These are phyloP conservation scores for Lanistes nyassanus DNA, from an alignment of 1,140 invertebrate species.

Conservation along the genomic window DNA sequence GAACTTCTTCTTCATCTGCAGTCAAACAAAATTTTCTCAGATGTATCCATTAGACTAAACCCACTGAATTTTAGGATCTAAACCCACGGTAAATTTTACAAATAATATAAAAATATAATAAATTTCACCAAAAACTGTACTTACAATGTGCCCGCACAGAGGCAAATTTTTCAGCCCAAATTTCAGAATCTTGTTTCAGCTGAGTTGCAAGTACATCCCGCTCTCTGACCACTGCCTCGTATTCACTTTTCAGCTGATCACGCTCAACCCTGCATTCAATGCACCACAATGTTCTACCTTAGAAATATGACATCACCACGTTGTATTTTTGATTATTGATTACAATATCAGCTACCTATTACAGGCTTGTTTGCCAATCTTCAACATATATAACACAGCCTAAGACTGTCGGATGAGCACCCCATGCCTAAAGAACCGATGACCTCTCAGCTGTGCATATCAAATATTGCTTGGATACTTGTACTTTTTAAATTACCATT, in stretches of 20 bases:
- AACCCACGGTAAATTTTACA: background rate
- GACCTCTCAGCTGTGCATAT: too few species aligned
- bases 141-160: slow-evolving; percentile 39
- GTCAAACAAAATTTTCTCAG: slow-evolving; percentile 18
- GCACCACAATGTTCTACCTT: too few species aligned
- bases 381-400: too few species aligned
- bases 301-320: too few species aligned
- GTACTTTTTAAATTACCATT: too few species aligned
- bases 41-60: too few species aligned
- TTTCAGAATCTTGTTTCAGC: slow-evolving; percentile 46
- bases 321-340: too few species aligned
- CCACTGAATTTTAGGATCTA: background rate
- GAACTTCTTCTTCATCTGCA: slow-evolving; percentile 50
- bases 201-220: slow-evolving; percentile 48
- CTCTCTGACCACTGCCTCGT: slow-evolving; percentile 47
- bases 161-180: slow-evolving; percentile 39
- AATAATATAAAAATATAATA: background rate
- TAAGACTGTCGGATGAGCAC: too few species aligned
- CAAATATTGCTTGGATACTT: too few species aligned
- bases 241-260: slow-evolving; percentile 37
- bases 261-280: slow-evolving; percentile 16
- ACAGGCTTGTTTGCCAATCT: too few species aligned
- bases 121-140: slow-evolving; percentile 1
- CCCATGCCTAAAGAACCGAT: too few species aligned
- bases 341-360: too few species aligned